Conservation (phyloP, 1,140 invertebrate genomes). For the Drosophila novamexicana region DNA sequence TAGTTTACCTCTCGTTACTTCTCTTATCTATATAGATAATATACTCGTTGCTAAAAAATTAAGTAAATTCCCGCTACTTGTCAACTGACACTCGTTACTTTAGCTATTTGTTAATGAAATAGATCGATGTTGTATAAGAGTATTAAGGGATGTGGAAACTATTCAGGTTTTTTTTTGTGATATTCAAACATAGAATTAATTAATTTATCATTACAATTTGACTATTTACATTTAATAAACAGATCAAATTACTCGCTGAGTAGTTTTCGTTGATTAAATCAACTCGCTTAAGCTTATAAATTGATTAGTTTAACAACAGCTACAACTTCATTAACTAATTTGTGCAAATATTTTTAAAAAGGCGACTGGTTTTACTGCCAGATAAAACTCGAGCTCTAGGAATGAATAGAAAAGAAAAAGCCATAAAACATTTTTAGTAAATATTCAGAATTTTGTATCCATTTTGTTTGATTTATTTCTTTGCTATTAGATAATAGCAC, state of each 20-base stretch:
- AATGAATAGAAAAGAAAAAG: not conserved
- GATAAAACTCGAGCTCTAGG: not conserved
- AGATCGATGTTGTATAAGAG: not conserved
- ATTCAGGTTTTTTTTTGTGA: not conserved
- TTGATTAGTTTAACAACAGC: not conserved
- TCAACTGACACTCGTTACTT: no score
- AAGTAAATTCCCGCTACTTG: no score
- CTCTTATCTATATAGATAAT: not conserved
- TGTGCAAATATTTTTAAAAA: not conserved
- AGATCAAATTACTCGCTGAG: not conserved
- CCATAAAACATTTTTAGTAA: slow-evolving; percentile 23
- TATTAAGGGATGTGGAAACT: not conserved
- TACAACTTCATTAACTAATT: slow-evolving; percentile 12
- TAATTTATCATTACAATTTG: not conserved
- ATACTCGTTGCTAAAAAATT: not conserved
- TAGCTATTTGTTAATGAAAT: not conserved
- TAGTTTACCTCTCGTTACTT: not conserved
- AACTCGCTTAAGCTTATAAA: not conserved
- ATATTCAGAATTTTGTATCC: slow-evolving; percentile 16
- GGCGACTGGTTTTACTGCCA: not conserved
- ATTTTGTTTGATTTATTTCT: slow-evolving; percentile 19
- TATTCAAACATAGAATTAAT: not conserved
- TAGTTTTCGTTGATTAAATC: not conserved
- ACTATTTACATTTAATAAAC: not conserved
- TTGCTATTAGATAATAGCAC: slow-evolving; percentile 67